Evolutionary conservation across 2,797 vertebrate species (phyloP), one percentile per base, ranked within the genome.

Genomic region (Etheostoma nigrum): DNA sequence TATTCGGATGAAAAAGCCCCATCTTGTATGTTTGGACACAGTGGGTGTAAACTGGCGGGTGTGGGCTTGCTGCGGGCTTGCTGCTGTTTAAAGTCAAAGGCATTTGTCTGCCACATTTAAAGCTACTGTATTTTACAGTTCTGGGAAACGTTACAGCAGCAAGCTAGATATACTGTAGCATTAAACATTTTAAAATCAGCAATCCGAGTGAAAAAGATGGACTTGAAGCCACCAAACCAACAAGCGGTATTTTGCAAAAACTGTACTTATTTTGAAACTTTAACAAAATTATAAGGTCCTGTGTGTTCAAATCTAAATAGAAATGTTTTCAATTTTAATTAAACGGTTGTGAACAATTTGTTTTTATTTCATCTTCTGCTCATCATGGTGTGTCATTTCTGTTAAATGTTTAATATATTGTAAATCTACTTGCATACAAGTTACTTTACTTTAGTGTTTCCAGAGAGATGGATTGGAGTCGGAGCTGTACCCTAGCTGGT

Each of bases 391-490:
- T 81, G 87, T 87, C 67, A 85, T 85, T 88, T 82, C 82, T 66
- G 83, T 89, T 91, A 44, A 89, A 85, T 94, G 89, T 92, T 91
- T 59, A 89, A 82, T 84, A 79, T 86, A 63, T 48, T 89, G 83
- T 89, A 81, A 84, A 88, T 84, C 78, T 85, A 80, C 77, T 80
- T 74, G 71, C 66, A 85, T 89, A 53, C 54, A 74, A 84, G 76
- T 89, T 84, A 79, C 21, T 88, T 88, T 84, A 89, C 78, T 89
- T 89, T 77, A 84, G 72, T 89, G 81, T 90, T 90, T 85, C 68
- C 78, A 53, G 73, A 81, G 70, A 79, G 62, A 86, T 7, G 8
- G 57, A 53, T 79, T 58, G 69, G 64, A 72, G 52, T 59, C 5
- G 52, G 62, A 75, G 72, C 71, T 58, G 67, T 83, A 80, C 76